phyloP scores from a whole-genome alignment of 2,888 invertebrate species.

The Ceriagrion tenellum region DNA sequence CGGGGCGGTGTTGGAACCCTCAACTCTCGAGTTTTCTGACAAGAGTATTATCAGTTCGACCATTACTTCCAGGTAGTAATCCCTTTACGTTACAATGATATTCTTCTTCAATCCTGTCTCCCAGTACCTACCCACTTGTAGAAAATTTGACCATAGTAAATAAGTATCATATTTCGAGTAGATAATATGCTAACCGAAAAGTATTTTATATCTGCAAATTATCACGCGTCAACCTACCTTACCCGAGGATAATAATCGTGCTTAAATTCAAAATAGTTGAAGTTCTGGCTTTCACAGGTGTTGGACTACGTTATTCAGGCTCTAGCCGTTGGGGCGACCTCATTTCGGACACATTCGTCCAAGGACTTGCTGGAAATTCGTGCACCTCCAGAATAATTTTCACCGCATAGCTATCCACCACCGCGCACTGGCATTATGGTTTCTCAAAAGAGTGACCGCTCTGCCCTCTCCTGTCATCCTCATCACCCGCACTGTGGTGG shows the following conservation, averaged over 20 bases:
- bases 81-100: too few species aligned
- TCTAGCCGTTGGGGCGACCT: neutral
- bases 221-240: neutral
- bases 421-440: neutral
- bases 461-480: neutral
- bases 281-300: neutral
- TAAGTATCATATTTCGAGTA: too few species aligned
- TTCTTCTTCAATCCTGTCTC: too few species aligned
- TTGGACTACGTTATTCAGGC: neutral
- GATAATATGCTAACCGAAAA: too few species aligned
- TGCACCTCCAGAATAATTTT: neutral
- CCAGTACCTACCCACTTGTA: too few species aligned
- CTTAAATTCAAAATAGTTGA: neutral
- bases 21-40: too few species aligned
- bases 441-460: slow-evolving; percentile 24
- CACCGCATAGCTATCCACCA: neutral
- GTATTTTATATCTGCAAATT: too few species aligned
- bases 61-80: too few species aligned
- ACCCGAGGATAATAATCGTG: neutral
- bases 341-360: slow-evolving; percentile 8
- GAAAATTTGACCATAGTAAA: too few species aligned
- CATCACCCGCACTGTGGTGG: slow-evolving; percentile 16
- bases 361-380: neutral
- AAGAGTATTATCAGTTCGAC: too few species aligned
- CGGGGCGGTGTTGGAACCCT: too few species aligned